phyloP scores from a whole-genome alignment of 2,888 invertebrate species.

The Elmis aenea region DNA sequence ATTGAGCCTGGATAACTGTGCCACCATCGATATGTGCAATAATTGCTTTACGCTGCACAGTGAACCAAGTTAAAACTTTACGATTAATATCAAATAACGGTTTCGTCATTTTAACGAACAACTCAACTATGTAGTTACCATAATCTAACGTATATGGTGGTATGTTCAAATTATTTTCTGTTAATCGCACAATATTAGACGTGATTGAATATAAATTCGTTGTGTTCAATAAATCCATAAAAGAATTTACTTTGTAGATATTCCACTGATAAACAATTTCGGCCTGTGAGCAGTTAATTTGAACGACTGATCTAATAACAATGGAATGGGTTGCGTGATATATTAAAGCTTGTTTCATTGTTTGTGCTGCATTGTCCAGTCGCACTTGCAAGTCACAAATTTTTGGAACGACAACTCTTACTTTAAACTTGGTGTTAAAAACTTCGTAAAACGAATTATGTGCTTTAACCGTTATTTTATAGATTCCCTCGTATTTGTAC shows the following conservation, averaged over 20 bases:
- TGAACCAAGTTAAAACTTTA: background rate
- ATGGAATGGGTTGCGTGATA: background rate
- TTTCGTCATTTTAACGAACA: conserved; percentile 2
- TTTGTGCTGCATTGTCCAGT: background rate
- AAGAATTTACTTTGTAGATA: background rate
- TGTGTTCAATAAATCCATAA: background rate
- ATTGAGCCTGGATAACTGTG: background rate
- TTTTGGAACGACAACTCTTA: background rate
- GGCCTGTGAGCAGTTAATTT: conserved; percentile 2
- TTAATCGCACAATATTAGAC: background rate
- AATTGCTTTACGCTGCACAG: background rate
- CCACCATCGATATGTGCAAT: conserved; percentile 8
- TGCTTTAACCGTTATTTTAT: conserved; percentile 1
- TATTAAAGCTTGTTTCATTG: background rate
- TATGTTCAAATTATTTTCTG: conserved; percentile 2
- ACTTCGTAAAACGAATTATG: conserved; percentile 1
- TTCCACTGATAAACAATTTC: conserved; percentile 2
- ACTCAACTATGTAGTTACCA: conserved; percentile 1
- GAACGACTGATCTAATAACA: background rate
- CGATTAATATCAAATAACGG: background rate
- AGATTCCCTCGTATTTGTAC: background rate
- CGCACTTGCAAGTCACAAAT: background rate
- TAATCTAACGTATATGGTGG: conserved; percentile 2
- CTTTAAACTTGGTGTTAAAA: conserved; percentile 3
- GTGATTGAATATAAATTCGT: no score